A percentile compares a stretch with the other conserved stretches of the same genome.
These are phyloP conservation scores for Oncorhynchus gorbuscha DNA, from an alignment of 2,113 vertebrate genomes.

Conservation along the genomic window DNA sequence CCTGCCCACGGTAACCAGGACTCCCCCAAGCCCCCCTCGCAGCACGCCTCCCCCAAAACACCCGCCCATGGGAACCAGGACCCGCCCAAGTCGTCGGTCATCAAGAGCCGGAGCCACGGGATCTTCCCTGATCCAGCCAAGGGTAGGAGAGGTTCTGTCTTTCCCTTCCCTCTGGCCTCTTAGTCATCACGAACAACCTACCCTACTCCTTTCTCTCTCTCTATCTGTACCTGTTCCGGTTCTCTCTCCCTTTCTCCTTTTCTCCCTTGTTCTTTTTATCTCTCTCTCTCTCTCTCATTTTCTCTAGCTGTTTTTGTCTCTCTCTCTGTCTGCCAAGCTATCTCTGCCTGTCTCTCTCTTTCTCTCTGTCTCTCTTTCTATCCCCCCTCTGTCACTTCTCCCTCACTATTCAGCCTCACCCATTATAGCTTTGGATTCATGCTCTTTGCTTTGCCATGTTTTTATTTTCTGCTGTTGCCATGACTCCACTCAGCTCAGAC, in stretches of 20 bases:
- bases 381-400: not conserved
- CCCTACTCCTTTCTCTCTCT: constrained; percentile 7
- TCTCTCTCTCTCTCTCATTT: constrained; percentile 5
- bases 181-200: constrained; percentile 23
- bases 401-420: constrained; percentile 38
- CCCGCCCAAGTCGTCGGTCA: constrained; percentile 93
- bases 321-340: too few species aligned
- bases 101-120: constrained; percentile 96
- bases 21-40: constrained; percentile 85
- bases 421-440: constrained; percentile 66
- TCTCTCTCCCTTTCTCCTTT: constrained; percentile 6
- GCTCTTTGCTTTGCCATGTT: constrained; percentile 68
- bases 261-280: constrained; percentile 16
- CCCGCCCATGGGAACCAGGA: constrained; percentile 83
- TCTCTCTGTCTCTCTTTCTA: constrained; percentile 12
- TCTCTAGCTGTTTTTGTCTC: constrained; percentile 13
- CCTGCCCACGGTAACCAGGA: constrained; percentile 78
- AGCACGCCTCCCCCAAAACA: constrained; percentile 83
- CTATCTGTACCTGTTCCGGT: not conserved
- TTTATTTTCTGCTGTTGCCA: constrained; percentile 54
- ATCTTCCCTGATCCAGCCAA: constrained; percentile 97
- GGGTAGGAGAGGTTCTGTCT: constrained; percentile 77
- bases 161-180: not conserved
- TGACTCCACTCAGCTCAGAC: constrained; percentile 54
- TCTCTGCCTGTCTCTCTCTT: not conserved